phyloP scores from a whole-genome alignment of 2,888 invertebrate genomes.

The Parapristionchus giblindavisi region DNA sequence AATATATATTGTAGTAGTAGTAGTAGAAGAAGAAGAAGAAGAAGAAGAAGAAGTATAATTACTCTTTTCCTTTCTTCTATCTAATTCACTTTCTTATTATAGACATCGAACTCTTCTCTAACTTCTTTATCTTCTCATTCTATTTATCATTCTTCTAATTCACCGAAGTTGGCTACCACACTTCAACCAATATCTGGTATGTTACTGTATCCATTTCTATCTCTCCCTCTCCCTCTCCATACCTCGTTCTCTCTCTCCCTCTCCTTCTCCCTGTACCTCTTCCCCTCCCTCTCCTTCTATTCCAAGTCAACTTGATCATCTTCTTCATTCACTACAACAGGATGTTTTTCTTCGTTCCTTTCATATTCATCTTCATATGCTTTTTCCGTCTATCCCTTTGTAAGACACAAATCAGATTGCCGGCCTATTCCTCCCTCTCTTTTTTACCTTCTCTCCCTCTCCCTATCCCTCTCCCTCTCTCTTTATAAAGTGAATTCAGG shows the following conservation, averaged over 20 bases:
- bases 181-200: slow-evolving; percentile 11
- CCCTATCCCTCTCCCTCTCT: slow-evolving; percentile 8
- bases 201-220: neutral
- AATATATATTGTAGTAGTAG: neutral
- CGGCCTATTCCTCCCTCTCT: no score
- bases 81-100: slow-evolving; percentile 21
- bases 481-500: slow-evolving; percentile 16
- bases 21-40: slow-evolving; percentile 15
- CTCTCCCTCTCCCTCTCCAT: slow-evolving; percentile 13
- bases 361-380: neutral
- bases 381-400: slow-evolving; percentile 7
- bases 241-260: slow-evolving; percentile 2
- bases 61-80: neutral
- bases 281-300: neutral
- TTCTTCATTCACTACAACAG: neutral
- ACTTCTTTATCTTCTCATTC: slow-evolving; percentile 17
- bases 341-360: neutral
- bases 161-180: slow-evolving; percentile 16
- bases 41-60: neutral
- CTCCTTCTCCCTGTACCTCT: neutral
- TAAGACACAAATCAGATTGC: no score
- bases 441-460: no score
- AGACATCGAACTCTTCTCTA: neutral
- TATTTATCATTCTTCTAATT: neutral
- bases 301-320: no score